Conservation (phyloP, 1,140 invertebrate species). For the Venustaconcha ellipsiformis region DNA sequence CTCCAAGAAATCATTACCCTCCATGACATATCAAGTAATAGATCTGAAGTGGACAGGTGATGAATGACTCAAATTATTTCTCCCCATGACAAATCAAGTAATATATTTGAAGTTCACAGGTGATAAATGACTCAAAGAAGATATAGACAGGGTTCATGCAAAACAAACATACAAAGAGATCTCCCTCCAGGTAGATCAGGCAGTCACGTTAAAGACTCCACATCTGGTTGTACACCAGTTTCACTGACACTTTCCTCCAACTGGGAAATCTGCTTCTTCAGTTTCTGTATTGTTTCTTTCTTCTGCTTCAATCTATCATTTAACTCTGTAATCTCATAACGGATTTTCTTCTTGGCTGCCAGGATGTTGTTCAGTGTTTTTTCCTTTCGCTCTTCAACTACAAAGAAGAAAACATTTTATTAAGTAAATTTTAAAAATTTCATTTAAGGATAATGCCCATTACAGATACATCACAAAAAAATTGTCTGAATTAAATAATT, state of each 20-base stretch:
- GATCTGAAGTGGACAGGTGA: too few species aligned
- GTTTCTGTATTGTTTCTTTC: slow-evolving; percentile 90
- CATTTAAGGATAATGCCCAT: not conserved
- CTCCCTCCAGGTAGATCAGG: too few species aligned
- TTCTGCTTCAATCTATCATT: slow-evolving; percentile 90
- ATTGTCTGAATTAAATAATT: not conserved
- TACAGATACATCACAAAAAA: not conserved
- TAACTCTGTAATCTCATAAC: slow-evolving; percentile 84
- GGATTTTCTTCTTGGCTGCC: slow-evolving; percentile 86
- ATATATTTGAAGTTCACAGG: too few species aligned
- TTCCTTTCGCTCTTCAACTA: slow-evolving; percentile 93
- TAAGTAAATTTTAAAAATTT: not conserved
- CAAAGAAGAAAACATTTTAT: slow-evolving; percentile 40
- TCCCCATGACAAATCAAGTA: too few species aligned
- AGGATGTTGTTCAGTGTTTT: slow-evolving; percentile 83
- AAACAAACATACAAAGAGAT: too few species aligned
- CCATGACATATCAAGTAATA: too few species aligned
- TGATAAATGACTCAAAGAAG: too few species aligned
- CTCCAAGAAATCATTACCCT: too few species aligned
- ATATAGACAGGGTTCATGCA: too few species aligned
- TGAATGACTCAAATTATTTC: too few species aligned
- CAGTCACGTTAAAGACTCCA: too few species aligned
- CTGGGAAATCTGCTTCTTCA: slow-evolving; percentile 88
- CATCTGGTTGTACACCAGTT: too few species aligned
- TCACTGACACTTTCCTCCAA: slow-evolving; percentile 43